Evolutionary conservation across 2,113 vertebrate species (phyloP), one percentile per base, ranked within the genome.

Genomic region (Pogona vitticeps): DNA sequence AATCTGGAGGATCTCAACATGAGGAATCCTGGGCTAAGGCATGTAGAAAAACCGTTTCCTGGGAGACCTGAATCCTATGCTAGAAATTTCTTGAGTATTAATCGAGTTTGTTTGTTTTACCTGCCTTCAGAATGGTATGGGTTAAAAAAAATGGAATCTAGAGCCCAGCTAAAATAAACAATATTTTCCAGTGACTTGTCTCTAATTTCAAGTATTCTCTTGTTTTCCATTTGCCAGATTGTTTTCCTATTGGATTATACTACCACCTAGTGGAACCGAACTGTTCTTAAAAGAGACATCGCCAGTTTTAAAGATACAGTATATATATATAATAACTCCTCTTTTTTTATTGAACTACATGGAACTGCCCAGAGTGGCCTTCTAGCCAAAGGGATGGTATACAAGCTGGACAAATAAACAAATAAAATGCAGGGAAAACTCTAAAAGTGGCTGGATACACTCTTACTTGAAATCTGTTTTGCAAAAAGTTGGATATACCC

Each of bases 211-310:
- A 67, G 18, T 26, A n/a, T 20, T 26, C 42, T 40, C 14, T 9
- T 38, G 38, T 36, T 59, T 59, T 83, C 15, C 9, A 52, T 71
- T 59, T 83, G 81, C n/a, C 26, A 72, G 36, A 28, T 15, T 61
- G 61, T 72, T 21, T 68, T 36, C 56, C 7, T 17, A 1, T 80
- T 59, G 76, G 15, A 28, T 42, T 17, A 3, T 88, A 85, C 94
- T 95, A 95, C 95, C 96, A 91, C 89, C 96, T 95, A 89, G 94
- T 71, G 95, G 92, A 20, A 8, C 63, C 21, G 28, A 26, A 18
- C 8, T 26, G 23, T 28, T 65, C 10, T 6, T 23, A 63, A 61
- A 8, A 20, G 13, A n/a, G n/a, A n/a, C n/a, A n/a, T n/a, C n/a
- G n/a, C n/a, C n/a, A n/a, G n/a, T n/a, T n/a, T n/a, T n/a, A n/a